These are phyloP conservation scores for Drosophila pruinosa DNA, from an alignment of 1,140 invertebrate genomes.

Conservation along the genomic window DNA sequence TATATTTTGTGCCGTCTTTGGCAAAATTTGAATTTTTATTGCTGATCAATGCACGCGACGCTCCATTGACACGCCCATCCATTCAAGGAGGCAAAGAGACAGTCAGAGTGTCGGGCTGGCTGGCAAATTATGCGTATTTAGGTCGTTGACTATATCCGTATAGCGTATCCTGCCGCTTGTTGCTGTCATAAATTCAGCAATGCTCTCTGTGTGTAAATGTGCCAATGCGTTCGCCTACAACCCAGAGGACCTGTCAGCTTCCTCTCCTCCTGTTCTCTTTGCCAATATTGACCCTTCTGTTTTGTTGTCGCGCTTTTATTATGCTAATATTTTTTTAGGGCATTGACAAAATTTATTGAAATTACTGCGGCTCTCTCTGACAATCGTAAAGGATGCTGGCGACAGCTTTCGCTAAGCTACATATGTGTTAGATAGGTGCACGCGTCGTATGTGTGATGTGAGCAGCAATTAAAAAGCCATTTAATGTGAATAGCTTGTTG, in stretches of 20 bases:
- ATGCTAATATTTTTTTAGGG: conserved; percentile 76
- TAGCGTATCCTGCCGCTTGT: conserved; percentile 53
- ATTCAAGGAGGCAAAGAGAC: background rate
- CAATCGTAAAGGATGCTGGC: background rate
- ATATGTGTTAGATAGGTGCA: background rate
- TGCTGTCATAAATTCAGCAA: conserved; percentile 66
- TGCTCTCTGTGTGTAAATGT: conserved; percentile 67
- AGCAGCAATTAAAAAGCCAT: conserved; percentile 70
- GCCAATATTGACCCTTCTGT: conserved; percentile 76
- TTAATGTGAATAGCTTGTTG: conserved; percentile 46
- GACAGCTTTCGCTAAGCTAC: background rate
- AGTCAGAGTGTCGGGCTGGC: background rate
- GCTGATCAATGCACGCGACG: conserved; percentile 70
- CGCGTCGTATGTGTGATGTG: conserved; percentile 47
- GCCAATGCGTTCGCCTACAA: conserved; percentile 57
- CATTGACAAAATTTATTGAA: conserved; percentile 78
- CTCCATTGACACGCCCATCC: conserved; percentile 48
- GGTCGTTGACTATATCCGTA: conserved; percentile 55
- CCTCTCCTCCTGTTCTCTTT: background rate
- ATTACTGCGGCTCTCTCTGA: conserved; percentile 61
- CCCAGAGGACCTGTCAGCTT: conserved; percentile 1
- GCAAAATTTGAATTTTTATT: conserved; percentile 82
- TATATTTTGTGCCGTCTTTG: conserved; percentile 57
- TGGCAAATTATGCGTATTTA: conserved; percentile 74
- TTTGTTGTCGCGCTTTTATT: conserved; percentile 77